Evolutionary conservation across 2,797 vertebrate genomes (phyloP).

Genomic region (Melanotaenia nigrans): DNA sequence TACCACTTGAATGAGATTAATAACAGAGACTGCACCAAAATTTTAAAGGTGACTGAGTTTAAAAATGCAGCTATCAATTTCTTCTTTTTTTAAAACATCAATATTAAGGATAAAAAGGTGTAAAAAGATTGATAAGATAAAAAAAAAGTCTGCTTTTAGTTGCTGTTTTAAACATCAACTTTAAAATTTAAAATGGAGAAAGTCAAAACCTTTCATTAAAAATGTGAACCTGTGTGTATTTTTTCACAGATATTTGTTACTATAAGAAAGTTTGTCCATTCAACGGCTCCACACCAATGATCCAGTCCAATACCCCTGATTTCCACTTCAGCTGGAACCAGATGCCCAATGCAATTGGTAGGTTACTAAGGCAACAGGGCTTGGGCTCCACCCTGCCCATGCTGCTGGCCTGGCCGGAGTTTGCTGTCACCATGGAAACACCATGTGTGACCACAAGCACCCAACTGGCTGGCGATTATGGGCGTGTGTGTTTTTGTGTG

Average conservation of each 20-base stretch:
- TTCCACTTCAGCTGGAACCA: constrained; percentile 99
- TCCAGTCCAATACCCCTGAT: constrained; percentile 93
- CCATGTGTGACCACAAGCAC: constrained; percentile 47
- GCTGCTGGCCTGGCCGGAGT: constrained; percentile 52
- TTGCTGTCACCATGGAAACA: constrained; percentile 70
- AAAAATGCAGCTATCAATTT: constrained; percentile 3
- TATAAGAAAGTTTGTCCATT: constrained; percentile 97
- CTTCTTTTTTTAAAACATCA: not conserved
- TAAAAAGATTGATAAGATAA: not conserved
- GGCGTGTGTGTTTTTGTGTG: constrained; percentile 20
- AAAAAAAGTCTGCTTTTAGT: not conserved
- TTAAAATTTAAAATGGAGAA: not conserved
- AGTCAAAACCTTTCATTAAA: not conserved
- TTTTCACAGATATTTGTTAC: constrained; percentile 89
- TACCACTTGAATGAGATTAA: constrained; percentile 25
- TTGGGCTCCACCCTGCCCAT: constrained; percentile 42
- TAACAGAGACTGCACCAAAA: constrained; percentile 7
- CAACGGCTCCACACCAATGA: constrained; percentile 92
- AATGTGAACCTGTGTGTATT: constrained; percentile 13
- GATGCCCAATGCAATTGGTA: constrained; percentile 95
- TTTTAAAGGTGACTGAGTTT: constrained; percentile 14
- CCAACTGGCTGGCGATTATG: constrained; percentile 38
- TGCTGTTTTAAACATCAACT: not conserved
- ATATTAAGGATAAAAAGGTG: not conserved
- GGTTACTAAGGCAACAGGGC: constrained; percentile 67